Percentiles rank a stretch among this genome's conserved stretches.
Conservation (phyloP, 2,888 invertebrate genomes). For the Reticulitermes lucifugus region DNA sequence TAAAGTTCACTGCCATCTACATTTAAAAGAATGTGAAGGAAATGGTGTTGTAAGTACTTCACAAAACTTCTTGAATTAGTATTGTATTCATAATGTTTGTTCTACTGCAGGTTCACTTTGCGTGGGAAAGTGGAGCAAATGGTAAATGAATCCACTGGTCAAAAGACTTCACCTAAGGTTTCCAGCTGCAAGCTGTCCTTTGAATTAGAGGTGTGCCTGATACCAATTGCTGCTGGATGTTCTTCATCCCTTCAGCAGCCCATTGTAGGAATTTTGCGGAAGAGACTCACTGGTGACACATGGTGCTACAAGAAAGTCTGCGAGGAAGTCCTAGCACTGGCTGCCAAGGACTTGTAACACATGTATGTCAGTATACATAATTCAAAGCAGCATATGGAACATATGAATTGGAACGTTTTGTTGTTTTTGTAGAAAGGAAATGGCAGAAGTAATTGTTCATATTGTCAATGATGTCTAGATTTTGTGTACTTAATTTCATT, state of each 20-base stretch:
- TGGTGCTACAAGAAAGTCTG: slow-evolving; percentile 86
- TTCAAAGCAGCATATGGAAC: no score
- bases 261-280: slow-evolving; percentile 75
- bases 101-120: slow-evolving; percentile 70
- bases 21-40: no score
- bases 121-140: slow-evolving; percentile 71
- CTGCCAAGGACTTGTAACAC: slow-evolving; percentile 57
- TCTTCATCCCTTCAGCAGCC: background rate
- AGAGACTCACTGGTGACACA: slow-evolving; percentile 80
- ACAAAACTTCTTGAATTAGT: no score
- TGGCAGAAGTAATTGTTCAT: no score
- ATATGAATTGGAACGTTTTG: no score
- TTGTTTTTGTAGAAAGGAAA: no score
- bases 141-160: slow-evolving; percentile 36
- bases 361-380: no score
- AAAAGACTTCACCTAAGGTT: slow-evolving; percentile 57
- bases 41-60: no score
- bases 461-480: no score
- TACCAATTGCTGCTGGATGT: slow-evolving; percentile 59
- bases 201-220: slow-evolving; percentile 75
- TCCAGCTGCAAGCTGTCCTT: slow-evolving; percentile 70
- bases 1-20: no score
- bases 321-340: slow-evolving; percentile 75
- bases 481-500: no score
- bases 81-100: no score